Percentiles rank a stretch among this genome's conserved stretches.
Conservation (phyloP, 2,113 vertebrate species). For the Loxodonta africana region DNA sequence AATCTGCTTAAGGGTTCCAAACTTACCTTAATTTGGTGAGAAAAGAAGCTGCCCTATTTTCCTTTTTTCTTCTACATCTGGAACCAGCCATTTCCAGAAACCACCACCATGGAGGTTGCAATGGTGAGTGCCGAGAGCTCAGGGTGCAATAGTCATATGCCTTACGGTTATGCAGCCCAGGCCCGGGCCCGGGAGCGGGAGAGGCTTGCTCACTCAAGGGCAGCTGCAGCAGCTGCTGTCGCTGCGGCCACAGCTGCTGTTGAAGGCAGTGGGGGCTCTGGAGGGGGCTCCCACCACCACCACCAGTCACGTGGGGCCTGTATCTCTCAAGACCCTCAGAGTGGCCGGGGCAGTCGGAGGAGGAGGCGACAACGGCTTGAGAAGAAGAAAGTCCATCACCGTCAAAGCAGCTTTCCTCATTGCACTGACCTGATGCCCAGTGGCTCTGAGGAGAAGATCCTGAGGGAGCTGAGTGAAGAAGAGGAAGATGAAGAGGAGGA, state of each 20-base stretch:
- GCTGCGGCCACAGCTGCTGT: conserved; percentile 92
- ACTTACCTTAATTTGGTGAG: conserved; percentile 80
- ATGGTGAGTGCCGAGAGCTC: conserved; percentile 98
- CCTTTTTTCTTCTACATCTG: conserved; percentile 51
- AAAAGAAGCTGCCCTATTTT: conserved; percentile 78
- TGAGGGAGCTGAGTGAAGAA: conserved; percentile 95
- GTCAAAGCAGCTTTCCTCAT: conserved; percentile 88
- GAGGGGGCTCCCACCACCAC: conserved; percentile 90
- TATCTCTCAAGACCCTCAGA: conserved; percentile 84
- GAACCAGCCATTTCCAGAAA: conserved; percentile 69
- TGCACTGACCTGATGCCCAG: conserved; percentile 97
- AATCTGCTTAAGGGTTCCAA: conserved; percentile 85
- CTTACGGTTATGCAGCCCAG: conserved; percentile 95
- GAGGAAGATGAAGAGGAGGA: conserved; percentile 93
- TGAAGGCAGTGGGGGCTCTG: conserved; percentile 86
- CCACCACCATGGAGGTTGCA: conserved; percentile 95
- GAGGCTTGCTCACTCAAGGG: conserved; percentile 90
- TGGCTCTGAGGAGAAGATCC: conserved; percentile 97
- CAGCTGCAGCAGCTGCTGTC: conserved; percentile 88
- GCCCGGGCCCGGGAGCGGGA: conserved; percentile 95
- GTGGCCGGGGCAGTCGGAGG: conserved; percentile 83
- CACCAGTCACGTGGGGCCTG: conserved; percentile 91
- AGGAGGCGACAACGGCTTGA: conserved; percentile 72
- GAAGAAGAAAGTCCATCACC: conserved; percentile 83
- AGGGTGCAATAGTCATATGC: conserved; percentile 97